Evolutionary conservation across 2,888 invertebrate species (phyloP).

Genomic region (Euzophera pinguis): DNA sequence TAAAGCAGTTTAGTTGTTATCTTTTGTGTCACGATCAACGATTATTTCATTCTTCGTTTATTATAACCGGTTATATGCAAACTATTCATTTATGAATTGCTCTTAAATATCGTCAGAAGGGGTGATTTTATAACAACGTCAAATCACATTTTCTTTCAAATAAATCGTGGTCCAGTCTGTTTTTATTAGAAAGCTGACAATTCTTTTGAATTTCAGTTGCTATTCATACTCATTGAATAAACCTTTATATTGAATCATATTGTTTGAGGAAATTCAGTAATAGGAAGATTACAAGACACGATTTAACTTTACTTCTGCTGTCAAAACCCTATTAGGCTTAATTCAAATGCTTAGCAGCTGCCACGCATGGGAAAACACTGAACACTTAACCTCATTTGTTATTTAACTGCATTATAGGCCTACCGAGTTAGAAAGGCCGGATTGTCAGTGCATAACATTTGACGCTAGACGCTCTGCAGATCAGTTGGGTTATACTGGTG

Average conservation of each 20-base stretch:
- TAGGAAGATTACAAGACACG: background rate
- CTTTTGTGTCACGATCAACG: slow-evolving; percentile 29
- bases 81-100: slow-evolving; percentile 46
- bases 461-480: slow-evolving; percentile 27
- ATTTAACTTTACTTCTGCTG: slow-evolving; percentile 24
- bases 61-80: slow-evolving; percentile 48
- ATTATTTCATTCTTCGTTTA: slow-evolving; percentile 27
- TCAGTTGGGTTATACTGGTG: slow-evolving; percentile 58
- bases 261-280: background rate
- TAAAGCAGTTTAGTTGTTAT: slow-evolving; percentile 31
- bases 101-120: slow-evolving; percentile 33
- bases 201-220: background rate
- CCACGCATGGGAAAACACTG: slow-evolving; percentile 57
- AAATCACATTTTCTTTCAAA: slow-evolving; percentile 40
- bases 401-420: slow-evolving; percentile 66
- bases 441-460: slow-evolving; percentile 21
- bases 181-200: slow-evolving; percentile 41
- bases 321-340: slow-evolving; percentile 45
- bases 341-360: slow-evolving; percentile 62
- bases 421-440: slow-evolving; percentile 34
- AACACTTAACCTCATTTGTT: slow-evolving; percentile 72
- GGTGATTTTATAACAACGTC: slow-evolving; percentile 45
- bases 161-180: slow-evolving; percentile 24
- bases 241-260: background rate
- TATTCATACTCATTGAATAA: background rate